Evolutionary conservation across 2,888 invertebrate species (phyloP).

Genomic region (Ceraclea dissimilis): DNA sequence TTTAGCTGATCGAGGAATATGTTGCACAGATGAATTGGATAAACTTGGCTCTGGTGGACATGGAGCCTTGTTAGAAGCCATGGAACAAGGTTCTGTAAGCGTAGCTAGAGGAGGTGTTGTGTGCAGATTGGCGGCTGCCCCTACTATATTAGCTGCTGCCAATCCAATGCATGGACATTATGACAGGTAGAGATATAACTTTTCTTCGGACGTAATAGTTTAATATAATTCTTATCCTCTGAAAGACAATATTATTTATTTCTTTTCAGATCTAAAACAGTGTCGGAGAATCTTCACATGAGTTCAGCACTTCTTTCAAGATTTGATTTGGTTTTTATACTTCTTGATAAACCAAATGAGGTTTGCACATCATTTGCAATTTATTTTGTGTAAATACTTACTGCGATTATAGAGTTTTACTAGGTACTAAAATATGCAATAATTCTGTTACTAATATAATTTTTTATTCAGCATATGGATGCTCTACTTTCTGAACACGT

Average conservation of each 20-base stretch:
- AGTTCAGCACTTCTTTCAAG: conserved; percentile 79
- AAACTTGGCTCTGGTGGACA: conserved; percentile 62
- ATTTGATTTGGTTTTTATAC: conserved; percentile 88
- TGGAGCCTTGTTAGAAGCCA: conserved; percentile 79
- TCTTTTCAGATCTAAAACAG: conserved; percentile 60
- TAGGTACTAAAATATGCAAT: too few species aligned
- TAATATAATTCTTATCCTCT: not conserved
- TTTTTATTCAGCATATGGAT: conserved; percentile 57
- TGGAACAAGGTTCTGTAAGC: conserved; percentile 90
- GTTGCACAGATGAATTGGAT: conserved; percentile 94
- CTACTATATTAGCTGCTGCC: conserved; percentile 85
- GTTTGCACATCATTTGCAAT: too few species aligned
- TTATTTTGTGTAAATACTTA: too few species aligned
- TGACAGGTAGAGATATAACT: conserved; percentile 47
- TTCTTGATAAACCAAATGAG: conserved; percentile 80
- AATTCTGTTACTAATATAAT: conserved; percentile 16
- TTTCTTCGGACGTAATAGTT: not conserved
- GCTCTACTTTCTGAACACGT: conserved; percentile 75
- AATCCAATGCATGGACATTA: conserved; percentile 89
- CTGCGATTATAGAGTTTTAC: too few species aligned
- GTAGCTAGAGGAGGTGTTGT: conserved; percentile 86
- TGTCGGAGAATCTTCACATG: conserved; percentile 84
- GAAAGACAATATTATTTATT: too few species aligned
- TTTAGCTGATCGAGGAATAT: conserved; percentile 79
- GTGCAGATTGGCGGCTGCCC: conserved; percentile 71